Evolutionary conservation across 2,888 invertebrate genomes (phyloP).

Genomic region (Keiferia lycopersicella): DNA sequence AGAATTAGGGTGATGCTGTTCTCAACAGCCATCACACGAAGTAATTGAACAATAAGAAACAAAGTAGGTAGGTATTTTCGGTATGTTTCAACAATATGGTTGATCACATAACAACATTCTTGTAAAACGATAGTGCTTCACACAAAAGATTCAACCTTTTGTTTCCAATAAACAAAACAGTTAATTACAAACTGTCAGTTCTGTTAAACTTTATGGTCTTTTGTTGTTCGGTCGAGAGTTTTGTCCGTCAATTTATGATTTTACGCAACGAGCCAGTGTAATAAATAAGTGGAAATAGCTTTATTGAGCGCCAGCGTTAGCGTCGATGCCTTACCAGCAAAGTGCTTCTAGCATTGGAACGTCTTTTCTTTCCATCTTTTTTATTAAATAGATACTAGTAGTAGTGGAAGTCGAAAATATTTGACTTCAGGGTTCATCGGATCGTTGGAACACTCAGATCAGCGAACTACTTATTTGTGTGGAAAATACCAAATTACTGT

Average conservation of each 20-base stretch:
- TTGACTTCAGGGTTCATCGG: too few relatives aligned
- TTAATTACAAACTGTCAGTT: constrained; percentile 46
- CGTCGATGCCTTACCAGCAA: background rate
- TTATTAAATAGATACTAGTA: too few relatives aligned
- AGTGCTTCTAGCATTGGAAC: too few relatives aligned
- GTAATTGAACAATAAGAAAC: too few relatives aligned
- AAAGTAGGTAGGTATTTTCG: too few relatives aligned
- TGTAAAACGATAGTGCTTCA: constrained; percentile 41
- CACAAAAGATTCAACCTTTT: constrained; percentile 36
- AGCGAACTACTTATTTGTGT: too few relatives aligned
- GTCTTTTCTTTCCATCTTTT: too few relatives aligned
- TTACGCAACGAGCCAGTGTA: background rate
- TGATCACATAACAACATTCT: constrained; percentile 34
- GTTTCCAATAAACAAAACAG: constrained; percentile 42
- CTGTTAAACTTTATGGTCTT: constrained; percentile 46
- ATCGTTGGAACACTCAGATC: too few relatives aligned
- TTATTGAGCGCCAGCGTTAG: background rate
- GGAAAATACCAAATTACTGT: too few relatives aligned
- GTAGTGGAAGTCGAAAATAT: too few relatives aligned
- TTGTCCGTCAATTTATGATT: constrained; percentile 14
- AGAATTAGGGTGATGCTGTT: too few relatives aligned
- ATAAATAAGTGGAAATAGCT: background rate
- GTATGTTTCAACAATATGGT: background rate
- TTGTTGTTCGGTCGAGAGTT: constrained; percentile 42
- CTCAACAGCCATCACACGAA: too few relatives aligned